Conservation (phyloP, 2,113 vertebrate genomes). For the Bothrops jararaca region DNA sequence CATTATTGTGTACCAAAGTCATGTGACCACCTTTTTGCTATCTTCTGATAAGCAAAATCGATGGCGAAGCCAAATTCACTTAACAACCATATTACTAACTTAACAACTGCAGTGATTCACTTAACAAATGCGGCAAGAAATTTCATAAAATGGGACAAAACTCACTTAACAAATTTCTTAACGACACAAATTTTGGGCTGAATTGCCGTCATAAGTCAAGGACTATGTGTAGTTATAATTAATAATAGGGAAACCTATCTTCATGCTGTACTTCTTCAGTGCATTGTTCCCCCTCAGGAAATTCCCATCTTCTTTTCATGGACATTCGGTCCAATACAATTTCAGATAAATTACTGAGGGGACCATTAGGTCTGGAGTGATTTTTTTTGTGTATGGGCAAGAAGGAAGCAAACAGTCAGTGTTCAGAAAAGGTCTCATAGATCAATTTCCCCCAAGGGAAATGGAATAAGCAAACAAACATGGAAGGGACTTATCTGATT, state of each 20-base stretch:
- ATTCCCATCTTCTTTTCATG: background rate
- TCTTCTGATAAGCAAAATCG: too few species aligned
- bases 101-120: background rate
- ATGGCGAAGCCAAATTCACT: too few species aligned
- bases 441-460: background rate
- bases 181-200: background rate
- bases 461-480: background rate
- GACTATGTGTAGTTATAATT: background rate
- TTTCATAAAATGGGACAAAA: background rate
- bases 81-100: background rate
- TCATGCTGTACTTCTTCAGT: background rate
- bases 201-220: background rate
- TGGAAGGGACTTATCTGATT: background rate
- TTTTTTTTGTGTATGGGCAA: background rate
- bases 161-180: background rate
- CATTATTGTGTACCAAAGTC: too few species aligned
- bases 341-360: background rate
- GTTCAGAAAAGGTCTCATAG: background rate
- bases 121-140: background rate
- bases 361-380: background rate
- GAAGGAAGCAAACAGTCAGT: background rate
- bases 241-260: background rate
- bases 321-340: background rate
- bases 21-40: too few species aligned
- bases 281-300: background rate